Evolutionary conservation across 2,113 vertebrate genomes (phyloP).

Genomic region (Mesembrinibis cayennensis): DNA sequence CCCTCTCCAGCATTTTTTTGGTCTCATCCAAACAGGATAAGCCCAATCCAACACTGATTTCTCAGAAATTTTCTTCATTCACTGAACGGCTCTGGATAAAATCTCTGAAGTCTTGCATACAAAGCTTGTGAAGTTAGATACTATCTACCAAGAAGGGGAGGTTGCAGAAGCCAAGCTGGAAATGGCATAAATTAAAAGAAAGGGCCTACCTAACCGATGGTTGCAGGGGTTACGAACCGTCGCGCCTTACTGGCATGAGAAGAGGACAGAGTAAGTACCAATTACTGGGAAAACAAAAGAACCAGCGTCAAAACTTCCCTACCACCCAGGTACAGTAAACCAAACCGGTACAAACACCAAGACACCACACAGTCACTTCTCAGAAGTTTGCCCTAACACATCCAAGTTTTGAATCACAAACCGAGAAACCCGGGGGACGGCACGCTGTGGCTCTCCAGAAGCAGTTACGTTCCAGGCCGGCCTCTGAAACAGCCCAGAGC

Average conservation of each 20-base stretch:
- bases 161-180: background rate
- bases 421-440: rapidly evolving
- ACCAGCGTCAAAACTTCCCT: background rate
- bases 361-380: background rate
- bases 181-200: background rate
- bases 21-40: background rate
- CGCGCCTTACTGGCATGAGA: rapidly evolving
- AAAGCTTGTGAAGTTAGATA: background rate
- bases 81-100: background rate
- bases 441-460: rapidly evolving
- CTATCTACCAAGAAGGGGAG: background rate
- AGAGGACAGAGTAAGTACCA: background rate
- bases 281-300: background rate
- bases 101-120: background rate
- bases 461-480: rapidly evolving
- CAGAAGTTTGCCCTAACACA: background rate
- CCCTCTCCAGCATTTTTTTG: background rate
- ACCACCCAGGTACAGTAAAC: background rate
- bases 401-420: background rate
- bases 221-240: background rate
- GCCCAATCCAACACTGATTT: background rate
- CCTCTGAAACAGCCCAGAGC: background rate
- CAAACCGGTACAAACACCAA: background rate
- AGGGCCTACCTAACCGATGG: background rate
- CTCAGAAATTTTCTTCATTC: background rate